Evolutionary conservation across 2,113 vertebrate species (phyloP), one percentile per base, ranked within the genome.

Genomic region (Tupaia tana): DNA sequence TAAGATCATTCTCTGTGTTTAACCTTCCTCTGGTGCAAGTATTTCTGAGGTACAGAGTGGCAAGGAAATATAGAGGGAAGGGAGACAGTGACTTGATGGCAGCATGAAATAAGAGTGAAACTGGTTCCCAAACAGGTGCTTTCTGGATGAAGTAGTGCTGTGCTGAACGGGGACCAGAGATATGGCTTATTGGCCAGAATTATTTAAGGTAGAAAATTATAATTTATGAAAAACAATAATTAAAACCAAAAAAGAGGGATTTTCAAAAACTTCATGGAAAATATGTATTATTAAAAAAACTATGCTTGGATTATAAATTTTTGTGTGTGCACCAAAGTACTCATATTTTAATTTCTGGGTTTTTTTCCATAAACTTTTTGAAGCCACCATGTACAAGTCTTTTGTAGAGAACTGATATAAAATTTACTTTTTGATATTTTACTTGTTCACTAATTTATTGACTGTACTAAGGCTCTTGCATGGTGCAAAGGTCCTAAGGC

Each of bases 141-240:
- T 91, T 89, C 63, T 78, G 13, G 63, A 9, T 70, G 64, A 73
- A 74, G 86, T 93, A 73, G 2, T 64, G n/a, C 1, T 90, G 83
- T 86, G n/a, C 31, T 66, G 2, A 70, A 54, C 18, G 22, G 66
- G 25, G n/a, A 85, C 15, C 34, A 69, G 29, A 64, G 5, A n/a
- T 73, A 94, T 56, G 1, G 13, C 69, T 69, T 77, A 74, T 71
- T 70, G 58, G 73, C 2, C 31, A 59, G n/a, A 71, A 31, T 59
- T 79, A 87, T 34, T 82, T 91, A 91, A 52, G 25, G 74, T 56
- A 75, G 56, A 90, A 74, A 54, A 94, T 66, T 82, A 34, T 90
- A 95, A 86, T 63, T 85, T 67, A 82, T 29, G 31, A 6, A 74
- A 88, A 96, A 85, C 56, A 63, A 63, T 52, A 9, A 90, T 18